Conservation (phyloP, 2,797 vertebrate species). For the Okamejei kenojei region DNA sequence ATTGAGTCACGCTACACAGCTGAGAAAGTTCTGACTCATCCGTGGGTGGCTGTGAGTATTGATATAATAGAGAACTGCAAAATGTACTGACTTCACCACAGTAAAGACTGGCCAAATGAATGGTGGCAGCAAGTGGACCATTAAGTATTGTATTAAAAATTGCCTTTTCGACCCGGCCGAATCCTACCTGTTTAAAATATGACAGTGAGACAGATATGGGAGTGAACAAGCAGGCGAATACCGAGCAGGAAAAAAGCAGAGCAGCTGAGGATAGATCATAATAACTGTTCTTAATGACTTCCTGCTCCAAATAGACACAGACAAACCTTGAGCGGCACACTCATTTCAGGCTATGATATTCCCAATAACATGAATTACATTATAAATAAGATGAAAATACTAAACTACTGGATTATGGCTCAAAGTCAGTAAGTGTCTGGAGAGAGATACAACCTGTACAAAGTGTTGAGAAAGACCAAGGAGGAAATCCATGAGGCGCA, state of each 20-base stretch:
- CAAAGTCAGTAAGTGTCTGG: neutral
- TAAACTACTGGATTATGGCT: neutral
- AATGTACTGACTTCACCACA: neutral
- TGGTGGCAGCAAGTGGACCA: neutral
- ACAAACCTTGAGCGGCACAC: neutral
- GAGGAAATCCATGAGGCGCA: neutral
- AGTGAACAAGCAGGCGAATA: neutral
- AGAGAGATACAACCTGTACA: neutral
- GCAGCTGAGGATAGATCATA: neutral
- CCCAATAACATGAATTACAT: neutral
- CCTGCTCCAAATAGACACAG: neutral
- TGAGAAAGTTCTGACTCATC: slow-evolving; percentile 80
- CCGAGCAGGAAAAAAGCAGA: neutral
- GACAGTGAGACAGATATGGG: neutral
- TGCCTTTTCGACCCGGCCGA: neutral
- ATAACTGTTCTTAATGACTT: neutral
- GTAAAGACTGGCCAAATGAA: too few species aligned
- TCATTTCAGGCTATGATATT: neutral
- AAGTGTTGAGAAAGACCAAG: neutral
- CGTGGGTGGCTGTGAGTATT: slow-evolving; percentile 84
- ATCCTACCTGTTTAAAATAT: neutral
- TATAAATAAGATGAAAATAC: neutral
- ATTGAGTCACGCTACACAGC: slow-evolving; percentile 80
- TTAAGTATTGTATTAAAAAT: neutral
- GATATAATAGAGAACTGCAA: neutral